Percentiles rank a stretch among this genome's conserved stretches.
Evolutionary conservation across 35 echinoderm and acorn worm species (phyloP).

Genomic region (Ptychodera flava): DNA sequence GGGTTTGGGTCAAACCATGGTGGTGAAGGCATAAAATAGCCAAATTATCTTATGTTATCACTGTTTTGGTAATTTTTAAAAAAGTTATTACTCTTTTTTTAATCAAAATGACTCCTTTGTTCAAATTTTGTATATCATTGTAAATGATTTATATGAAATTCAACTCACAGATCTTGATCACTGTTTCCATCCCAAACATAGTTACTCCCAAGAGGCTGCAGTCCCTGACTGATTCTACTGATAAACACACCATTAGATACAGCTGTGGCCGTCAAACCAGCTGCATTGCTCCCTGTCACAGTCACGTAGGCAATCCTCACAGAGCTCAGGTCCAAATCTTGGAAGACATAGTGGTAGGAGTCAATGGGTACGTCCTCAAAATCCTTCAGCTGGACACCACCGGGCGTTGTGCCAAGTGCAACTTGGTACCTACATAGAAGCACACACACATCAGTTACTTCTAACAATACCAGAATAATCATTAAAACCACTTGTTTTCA

Average conservation of each 20-base stretch:
- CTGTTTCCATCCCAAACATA: constrained; percentile 24
- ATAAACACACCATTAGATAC: constrained; percentile 40
- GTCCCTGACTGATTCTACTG: constrained; percentile 19
- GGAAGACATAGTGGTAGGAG: background rate
- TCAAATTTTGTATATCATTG: no score
- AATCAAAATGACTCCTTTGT: no score
- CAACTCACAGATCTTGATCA: background rate
- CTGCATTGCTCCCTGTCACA: constrained; percentile 30
- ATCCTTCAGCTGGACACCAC: constrained; percentile 7
- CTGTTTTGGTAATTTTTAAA: no score
- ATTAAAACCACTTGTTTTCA: no score
- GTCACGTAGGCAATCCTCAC: constrained; percentile 22
- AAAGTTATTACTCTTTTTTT: no score
- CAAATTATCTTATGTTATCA: no score
- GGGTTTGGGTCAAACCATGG: no score
- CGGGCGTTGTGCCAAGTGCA: constrained; percentile 17
- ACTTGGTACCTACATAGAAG: constrained; percentile 28
- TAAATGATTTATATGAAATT: no score
- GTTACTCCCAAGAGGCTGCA: constrained; percentile 8
- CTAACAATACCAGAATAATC: no score
- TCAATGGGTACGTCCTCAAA: constrained; percentile 20
- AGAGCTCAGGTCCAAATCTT: constrained; percentile 17
- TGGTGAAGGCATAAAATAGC: no score
- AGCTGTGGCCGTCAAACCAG: constrained; percentile 19
- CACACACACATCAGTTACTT: no score